Conservation (phyloP, 2,113 vertebrate species). For the Gavia stellata region DNA sequence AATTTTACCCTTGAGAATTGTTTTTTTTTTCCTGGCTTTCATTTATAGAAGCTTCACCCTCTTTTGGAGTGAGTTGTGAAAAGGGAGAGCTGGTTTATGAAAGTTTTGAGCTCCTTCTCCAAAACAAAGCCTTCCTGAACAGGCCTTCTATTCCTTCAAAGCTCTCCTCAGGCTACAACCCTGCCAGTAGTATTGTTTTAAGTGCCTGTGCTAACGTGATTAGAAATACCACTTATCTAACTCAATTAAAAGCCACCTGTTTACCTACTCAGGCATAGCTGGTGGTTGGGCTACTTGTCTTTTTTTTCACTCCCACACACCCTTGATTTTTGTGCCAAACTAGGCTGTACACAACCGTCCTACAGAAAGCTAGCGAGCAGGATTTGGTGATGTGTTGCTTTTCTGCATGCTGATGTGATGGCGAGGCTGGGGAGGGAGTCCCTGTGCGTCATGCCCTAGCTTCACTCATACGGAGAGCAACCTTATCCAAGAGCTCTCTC, state of each 20-base stretch:
- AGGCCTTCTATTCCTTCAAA: not conserved
- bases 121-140: not conserved
- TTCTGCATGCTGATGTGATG: not conserved
- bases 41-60: not conserved
- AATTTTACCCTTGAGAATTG: not conserved
- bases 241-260: not conserved
- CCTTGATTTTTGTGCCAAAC: not conserved
- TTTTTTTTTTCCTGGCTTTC: not conserved
- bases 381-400: not conserved
- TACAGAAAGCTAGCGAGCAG: not conserved
- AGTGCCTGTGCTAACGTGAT: not conserved
- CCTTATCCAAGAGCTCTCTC: not conserved
- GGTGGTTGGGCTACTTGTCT: not conserved
- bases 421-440: not conserved
- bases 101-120: not conserved
- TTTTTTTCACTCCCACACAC: not conserved
- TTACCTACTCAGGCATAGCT: not conserved
- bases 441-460: not conserved
- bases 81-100: not conserved
- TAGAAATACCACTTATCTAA: not conserved
- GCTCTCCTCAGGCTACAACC: not conserved
- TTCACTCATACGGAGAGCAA: not conserved
- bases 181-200: not conserved
- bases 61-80: not conserved
- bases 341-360: not conserved